Evolutionary conservation across 92 coral and sea anemone species (phyloP).

Genomic region (Zoanthus gigantus): DNA sequence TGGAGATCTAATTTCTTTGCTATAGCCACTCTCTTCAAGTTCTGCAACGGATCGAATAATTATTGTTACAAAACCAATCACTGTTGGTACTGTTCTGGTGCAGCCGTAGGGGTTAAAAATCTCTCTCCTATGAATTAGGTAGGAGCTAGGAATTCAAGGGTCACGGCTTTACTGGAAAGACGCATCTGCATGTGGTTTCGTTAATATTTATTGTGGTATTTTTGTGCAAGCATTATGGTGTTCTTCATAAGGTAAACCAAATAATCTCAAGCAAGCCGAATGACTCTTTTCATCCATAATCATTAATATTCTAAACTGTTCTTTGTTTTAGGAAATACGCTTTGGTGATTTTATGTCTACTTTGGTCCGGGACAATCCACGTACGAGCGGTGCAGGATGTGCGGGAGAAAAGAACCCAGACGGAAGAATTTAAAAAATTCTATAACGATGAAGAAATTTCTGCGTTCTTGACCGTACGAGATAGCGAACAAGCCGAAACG

Average conservation of each 20-base stretch:
- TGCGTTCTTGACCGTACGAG: not conserved
- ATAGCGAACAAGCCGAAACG: not conserved
- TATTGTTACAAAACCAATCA: not conserved
- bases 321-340: constrained; percentile 22
- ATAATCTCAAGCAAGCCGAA: not conserved
- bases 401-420: not conserved
- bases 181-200: constrained; percentile 5
- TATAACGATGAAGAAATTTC: not conserved
- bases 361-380: constrained; percentile 12
- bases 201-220: not conserved
- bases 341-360: not conserved
- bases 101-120: no score
- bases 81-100: not conserved
- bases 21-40: constrained; percentile 8
- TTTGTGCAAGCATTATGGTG: constrained; percentile 1
- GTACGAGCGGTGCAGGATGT: not conserved
- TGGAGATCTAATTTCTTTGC: constrained; percentile 38
- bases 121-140: no score
- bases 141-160: not conserved
- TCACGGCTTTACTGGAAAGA: constrained; percentile 6
- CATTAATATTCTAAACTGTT: not conserved
- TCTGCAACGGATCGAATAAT: not conserved
- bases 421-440: not conserved
- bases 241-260: not conserved
- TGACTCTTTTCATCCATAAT: not conserved